Base-by-base conservation (phyloP, 1,140 invertebrate genomes). In the Zaprionus tsacasi region DNA sequence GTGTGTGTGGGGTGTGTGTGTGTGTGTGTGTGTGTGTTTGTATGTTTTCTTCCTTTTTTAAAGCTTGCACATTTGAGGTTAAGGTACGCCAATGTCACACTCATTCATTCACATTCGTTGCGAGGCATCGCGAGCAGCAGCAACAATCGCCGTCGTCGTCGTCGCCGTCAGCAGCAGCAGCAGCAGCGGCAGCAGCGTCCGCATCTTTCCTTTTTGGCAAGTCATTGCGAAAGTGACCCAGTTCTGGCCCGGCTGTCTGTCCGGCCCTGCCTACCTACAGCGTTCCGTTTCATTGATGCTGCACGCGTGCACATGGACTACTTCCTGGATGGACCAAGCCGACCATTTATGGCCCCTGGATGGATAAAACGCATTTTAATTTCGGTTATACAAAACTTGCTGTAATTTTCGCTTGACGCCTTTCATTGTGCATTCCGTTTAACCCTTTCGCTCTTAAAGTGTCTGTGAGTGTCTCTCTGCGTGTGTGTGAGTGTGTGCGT, bases 101-200 rank as follows among this genome's bases (percentile, higher is more conserved):
- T 89, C 85, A 86, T 86, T 89, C 87, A 90, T 91, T 91, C 89
- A 91, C 89, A 91, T 78, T 91, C 89, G 86, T 91, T 78, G 81
- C 79, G 76, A 79, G 72, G 78, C 76, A 70, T 81, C 83, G 83
- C 83, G 74, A 82, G 59, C 86, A 71, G 68, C 81, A 87, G 58
- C 66, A 75, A 35, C 45, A 55, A 30, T 66, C 61, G 25, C 58
- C 55, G 15, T 50, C 52, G 33, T 33, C 55, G 33, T 43, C 45
- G 17, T 8, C 68, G 27, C 11, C 65, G 48, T 38, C 72, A 52
- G 54, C 67, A 40, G 59, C 60, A 57, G n/a, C 43, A 60, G 15
- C 50, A 57, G 40, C 40, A 55, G 35, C 68, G 15, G 17, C 65
- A 56, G 40, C 72, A 58, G 59, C 68, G 78, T 76, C 79, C 57